Base-by-base conservation (phyloP, 1,140 invertebrate genomes). In the Pollicipes pollicipes region DNA sequence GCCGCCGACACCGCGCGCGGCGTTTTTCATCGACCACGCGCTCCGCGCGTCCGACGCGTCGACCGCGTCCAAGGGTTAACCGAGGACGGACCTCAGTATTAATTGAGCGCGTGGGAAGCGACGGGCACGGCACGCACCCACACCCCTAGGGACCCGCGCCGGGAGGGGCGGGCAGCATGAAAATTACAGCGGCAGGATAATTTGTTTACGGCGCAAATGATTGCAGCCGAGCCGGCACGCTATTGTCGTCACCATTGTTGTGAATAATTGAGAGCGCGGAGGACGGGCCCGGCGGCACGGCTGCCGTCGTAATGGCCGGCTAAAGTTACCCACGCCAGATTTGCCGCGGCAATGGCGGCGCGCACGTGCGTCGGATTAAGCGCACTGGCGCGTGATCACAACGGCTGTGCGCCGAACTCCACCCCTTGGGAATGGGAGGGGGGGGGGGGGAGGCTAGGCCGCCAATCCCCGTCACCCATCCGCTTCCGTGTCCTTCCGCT, bases 151-250 rank as follows among this genome's bases (percentile, higher is more conserved):
- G 21, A 2, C n/a, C 45, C 45, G 10, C 13, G 21, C 45, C 6
- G 21, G 17, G 45, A 21, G 45, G 10, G 17, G 10, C 2, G 13
- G 45, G 2, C 45, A 21, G 45, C 45, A 58, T 58, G 45, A 58
- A 58, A 58, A 58, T 58, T 58, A 58, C 45, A 58, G 13, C 45
- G 45, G 2, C 32, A 21, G 45, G 45, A 58, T 58, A 58, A 58
- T 58, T 58, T 58, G 45, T 58, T 58, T 58, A 58, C 45, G 45
- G 45, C 45, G 24, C 45, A 58, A 58, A 58, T 58, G 45, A 58
- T 21, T 58, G 45, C 13, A 3, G 45, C 45, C 2, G 45, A 21
- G 35, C 35, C 35, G 35, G 6, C 17, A 8, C 35, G 35, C 35
- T 17, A 35, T 6, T 35, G 35, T 17, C 45, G 45, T 21, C 13